phyloP scores from a whole-genome alignment of 2,888 invertebrate species.

The Coremacera marginata region DNA sequence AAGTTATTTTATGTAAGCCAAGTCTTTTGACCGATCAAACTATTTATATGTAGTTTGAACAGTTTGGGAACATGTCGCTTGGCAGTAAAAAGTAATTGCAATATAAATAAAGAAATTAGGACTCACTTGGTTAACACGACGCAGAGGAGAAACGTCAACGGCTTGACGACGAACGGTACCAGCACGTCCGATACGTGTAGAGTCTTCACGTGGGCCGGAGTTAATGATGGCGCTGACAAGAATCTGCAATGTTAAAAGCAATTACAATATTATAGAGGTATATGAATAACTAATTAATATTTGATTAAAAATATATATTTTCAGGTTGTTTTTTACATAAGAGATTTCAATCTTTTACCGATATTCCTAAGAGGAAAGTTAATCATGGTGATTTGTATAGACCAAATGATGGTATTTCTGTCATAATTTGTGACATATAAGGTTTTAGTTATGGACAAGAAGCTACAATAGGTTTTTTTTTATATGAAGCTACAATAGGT shows the following conservation, averaged over 20 bases:
- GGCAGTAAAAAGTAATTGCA: slow-evolving; percentile 39
- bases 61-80: slow-evolving; percentile 45
- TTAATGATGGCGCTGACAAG: slow-evolving; percentile 98
- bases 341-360: slow-evolving; percentile 56
- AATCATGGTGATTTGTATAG: slow-evolving; percentile 51
- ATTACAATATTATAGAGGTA: neutral
- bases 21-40: slow-evolving; percentile 51
- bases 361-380: slow-evolving; percentile 61
- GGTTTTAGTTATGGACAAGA: slow-evolving; percentile 49
- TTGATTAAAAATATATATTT: too few species aligned
- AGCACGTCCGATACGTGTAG: slow-evolving; percentile 99
- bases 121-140: slow-evolving; percentile 91
- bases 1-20: slow-evolving; percentile 54
- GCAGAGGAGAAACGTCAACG: slow-evolving; percentile 97
- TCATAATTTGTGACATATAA: slow-evolving; percentile 39
- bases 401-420: slow-evolving; percentile 55
- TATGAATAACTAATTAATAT: too few species aligned
- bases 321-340: slow-evolving; percentile 54
- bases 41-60: slow-evolving; percentile 29
- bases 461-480: neutral
- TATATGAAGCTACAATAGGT: too few species aligned
- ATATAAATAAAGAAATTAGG: neutral
- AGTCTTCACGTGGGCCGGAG: slow-evolving; percentile 99
- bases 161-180: slow-evolving; percentile 99
- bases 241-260: slow-evolving; percentile 71